Base-by-base conservation (phyloP, 2,888 invertebrate species). In the Ormyrus pomaceus region DNA sequence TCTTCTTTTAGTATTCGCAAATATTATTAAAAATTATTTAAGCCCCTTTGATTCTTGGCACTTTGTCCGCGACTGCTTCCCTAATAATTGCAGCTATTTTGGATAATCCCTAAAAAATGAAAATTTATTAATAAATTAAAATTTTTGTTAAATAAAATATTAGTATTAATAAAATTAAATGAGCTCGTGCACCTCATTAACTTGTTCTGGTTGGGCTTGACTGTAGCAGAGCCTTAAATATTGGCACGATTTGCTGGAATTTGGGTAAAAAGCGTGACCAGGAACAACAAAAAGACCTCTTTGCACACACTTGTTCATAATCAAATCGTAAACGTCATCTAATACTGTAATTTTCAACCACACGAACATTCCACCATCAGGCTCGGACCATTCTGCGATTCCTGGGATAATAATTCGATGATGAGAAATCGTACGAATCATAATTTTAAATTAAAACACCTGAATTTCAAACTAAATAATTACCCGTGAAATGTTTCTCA, bases 331-430 rank as follows among this genome's bases (percentile, higher is more conserved):
- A 4, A 95, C 94, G 87, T 96, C 95, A 1, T 93, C 91, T 0
- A 96, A 91, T 0, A 92, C 93, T 2, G 91, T 91, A 0, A 96
- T 92, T 85, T 93, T 93, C 59, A 96, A 87, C 96, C 96, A 96
- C 53, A 96, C 91, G 90, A 96, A 96, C 93, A 96, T 94, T 0
- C 96, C 96, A 9, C 94, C 96, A 3, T 91, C 87, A 0, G 96
- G 96, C n/a, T 92, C 89, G 0, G 90, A 87, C 94, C 95, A 96
- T 83, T 94, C 94, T 3, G 94, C 94, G 0, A 95, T 88, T 62
- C 93, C 93, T 79, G 69, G 4, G 34, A 4, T 34, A 34, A 34
- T 34, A 34, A 34, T 34, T 70, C 6, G 19, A 9, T 59, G 8
- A 13, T 45, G 9, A 62, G 51, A 34, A 34, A 34, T 34, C 34